A percentile compares a stretch with the other conserved stretches of the same genome.
Evolutionary conservation across 1,140 invertebrate genomes (phyloP).

Genomic region (Andricus grossulariae): DNA sequence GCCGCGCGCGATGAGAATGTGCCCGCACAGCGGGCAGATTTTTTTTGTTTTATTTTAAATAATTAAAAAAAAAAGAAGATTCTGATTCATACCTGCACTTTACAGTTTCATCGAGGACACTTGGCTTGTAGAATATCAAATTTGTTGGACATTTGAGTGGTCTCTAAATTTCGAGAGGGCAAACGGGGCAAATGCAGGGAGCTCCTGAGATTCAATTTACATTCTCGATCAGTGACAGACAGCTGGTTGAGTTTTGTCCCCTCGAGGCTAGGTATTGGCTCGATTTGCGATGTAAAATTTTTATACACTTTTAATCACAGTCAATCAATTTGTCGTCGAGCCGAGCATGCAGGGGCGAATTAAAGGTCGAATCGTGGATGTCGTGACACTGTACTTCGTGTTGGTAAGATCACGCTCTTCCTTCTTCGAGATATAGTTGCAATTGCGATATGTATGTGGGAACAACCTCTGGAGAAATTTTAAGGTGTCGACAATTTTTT

Average conservation of each 20-base stretch:
- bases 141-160: constrained; percentile 31
- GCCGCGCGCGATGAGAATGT: too few relatives aligned
- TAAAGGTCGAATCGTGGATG: constrained; percentile 50
- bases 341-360: constrained; percentile 48
- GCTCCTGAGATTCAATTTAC: constrained; percentile 34
- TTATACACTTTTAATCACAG: constrained; percentile 46
- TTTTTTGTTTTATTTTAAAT: too few relatives aligned
- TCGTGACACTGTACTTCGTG: constrained; percentile 49
- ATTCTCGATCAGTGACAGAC: constrained; percentile 30
- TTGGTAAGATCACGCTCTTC: constrained; percentile 28
- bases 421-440: background rate
- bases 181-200: constrained; percentile 34
- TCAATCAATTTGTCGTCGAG: constrained; percentile 52
- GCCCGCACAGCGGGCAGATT: too few relatives aligned
- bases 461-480: constrained; percentile 21
- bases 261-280: constrained; percentile 32
- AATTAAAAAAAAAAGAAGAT: too few relatives aligned
- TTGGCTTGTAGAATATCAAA: background rate
- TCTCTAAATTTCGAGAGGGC: constrained; percentile 9
- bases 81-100: background rate
- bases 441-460: background rate
- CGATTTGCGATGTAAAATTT: constrained; percentile 23
- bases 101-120: background rate
- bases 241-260: constrained; percentile 21
- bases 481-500: background rate